These are phyloP conservation scores for Spinus olivaceus DNA, from an alignment of 2,797 vertebrate species.

Conservation along the genomic window DNA sequence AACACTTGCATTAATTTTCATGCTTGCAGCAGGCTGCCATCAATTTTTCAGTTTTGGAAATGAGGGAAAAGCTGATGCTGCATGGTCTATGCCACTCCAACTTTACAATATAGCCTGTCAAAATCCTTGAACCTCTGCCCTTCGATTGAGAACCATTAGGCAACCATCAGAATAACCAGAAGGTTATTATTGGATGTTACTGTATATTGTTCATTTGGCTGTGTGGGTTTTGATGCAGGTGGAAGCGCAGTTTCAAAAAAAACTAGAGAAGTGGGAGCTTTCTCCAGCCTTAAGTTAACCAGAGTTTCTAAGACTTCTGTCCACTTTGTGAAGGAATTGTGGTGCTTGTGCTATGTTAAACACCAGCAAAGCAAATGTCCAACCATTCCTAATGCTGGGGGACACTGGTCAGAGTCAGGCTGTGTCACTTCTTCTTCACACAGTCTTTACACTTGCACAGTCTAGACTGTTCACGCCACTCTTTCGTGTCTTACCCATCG, in stretches of 20 bases:
- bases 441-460: background rate
- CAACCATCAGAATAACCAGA: background rate
- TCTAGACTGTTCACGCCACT: background rate
- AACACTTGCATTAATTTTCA: background rate
- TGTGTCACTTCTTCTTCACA: background rate
- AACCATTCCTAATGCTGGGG: background rate
- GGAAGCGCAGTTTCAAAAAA: background rate
- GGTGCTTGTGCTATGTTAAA: background rate
- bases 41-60: background rate
- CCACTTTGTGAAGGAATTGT: background rate
- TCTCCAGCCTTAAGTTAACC: background rate
- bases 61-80: background rate
- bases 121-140: background rate
- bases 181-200: background rate
- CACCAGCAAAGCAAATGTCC: background rate
- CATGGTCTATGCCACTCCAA: background rate
- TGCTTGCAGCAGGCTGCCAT: background rate
- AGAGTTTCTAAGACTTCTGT: background rate
- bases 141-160: background rate
- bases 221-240: background rate
- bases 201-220: background rate
- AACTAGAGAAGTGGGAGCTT: background rate
- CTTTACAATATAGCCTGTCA: background rate
- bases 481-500: accelerated
- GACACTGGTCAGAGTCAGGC: background rate